Evolutionary conservation across 2,797 vertebrate genomes (phyloP).

Genomic region (Cottoperca gobio): DNA sequence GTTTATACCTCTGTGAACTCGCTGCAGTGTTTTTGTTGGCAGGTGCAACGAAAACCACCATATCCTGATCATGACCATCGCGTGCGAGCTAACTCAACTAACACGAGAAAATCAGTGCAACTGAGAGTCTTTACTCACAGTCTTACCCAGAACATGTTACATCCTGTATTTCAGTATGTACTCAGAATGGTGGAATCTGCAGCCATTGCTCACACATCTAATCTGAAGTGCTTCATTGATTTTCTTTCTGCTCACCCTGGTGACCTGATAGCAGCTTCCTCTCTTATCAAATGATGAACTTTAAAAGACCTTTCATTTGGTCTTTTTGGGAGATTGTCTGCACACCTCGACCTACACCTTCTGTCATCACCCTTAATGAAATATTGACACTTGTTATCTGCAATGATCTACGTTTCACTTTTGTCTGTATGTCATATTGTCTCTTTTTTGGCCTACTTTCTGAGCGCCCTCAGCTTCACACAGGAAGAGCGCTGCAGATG

Average conservation of each 20-base stretch:
- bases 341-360: constrained; percentile 32
- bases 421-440: constrained; percentile 26
- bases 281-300: constrained; percentile 56
- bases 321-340: constrained; percentile 14
- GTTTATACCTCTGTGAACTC: accelerated
- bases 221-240: constrained; percentile 38
- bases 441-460: constrained; percentile 50
- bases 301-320: constrained; percentile 30
- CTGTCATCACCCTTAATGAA: constrained; percentile 49
- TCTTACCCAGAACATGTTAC: no score
- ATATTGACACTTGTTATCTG: constrained; percentile 35
- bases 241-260: constrained; percentile 41
- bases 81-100: not conserved
- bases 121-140: no score
- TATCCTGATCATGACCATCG: accelerated
- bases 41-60: not conserved
- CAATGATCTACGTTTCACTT: constrained; percentile 35
- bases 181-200: not conserved
- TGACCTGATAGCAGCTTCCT: constrained; percentile 47
- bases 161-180: constrained; percentile 20
- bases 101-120: not conserved
- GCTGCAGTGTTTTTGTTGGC: not conserved
- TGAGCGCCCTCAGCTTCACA: constrained; percentile 29
- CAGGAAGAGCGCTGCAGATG: constrained; percentile 82
- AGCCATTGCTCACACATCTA: not conserved